These are phyloP conservation scores for Eilema depressum DNA, from an alignment of 2,888 invertebrate species.

Conservation along the genomic window DNA sequence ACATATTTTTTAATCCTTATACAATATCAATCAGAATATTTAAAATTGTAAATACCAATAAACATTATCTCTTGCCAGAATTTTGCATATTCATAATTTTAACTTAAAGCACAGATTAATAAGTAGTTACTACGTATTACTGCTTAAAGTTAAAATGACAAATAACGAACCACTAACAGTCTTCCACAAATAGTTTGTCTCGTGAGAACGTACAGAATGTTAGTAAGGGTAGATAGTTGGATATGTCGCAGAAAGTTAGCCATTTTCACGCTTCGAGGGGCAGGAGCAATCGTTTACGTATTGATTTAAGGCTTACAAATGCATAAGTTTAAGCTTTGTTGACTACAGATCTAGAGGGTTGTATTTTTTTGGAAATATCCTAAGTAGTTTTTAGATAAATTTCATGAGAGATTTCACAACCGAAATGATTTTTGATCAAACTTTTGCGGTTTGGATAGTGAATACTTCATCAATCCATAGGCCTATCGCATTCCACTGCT, in stretches of 20 bases:
- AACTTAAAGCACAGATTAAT: too few species aligned
- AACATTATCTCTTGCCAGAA: not conserved
- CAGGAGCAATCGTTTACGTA: conserved; percentile 24
- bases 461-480: too few species aligned
- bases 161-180: not conserved
- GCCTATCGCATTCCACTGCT: too few species aligned
- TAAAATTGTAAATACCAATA: not conserved
- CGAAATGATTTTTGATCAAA: not conserved
- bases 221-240: conserved; percentile 21
- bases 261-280: conserved; percentile 30
- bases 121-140: too few species aligned
- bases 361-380: not conserved
- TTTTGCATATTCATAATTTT: too few species aligned
- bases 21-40: too few species aligned
- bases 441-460: too few species aligned
- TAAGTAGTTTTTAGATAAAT: not conserved
- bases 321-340: conserved; percentile 20
- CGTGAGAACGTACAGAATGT: not conserved
- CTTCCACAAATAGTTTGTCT: conserved; percentile 9
- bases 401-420: not conserved
- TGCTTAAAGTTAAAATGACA: not conserved
- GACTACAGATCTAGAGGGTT: not conserved
- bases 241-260: conserved; percentile 27
- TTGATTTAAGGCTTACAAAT: conserved; percentile 30
- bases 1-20: too few species aligned